Base-by-base conservation (phyloP, 2,113 vertebrate genomes). In the Sterna hirundo region DNA sequence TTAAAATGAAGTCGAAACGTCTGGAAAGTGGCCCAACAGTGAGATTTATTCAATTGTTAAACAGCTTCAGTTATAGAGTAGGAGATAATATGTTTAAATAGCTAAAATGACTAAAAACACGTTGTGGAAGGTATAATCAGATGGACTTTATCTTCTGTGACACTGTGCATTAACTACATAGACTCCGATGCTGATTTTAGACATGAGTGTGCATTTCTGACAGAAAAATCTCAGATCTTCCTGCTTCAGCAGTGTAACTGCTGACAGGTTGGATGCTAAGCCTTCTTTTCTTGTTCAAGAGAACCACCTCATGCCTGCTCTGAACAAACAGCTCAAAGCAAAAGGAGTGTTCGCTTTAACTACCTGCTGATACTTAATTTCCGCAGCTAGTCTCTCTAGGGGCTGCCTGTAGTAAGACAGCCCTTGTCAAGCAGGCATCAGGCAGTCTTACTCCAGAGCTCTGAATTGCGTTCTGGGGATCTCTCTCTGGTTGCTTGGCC, bases 51-150 rank as follows among this genome's bases (percentile, higher is more conserved):
- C 32, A 75, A 71, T 5, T 57, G 21, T 91, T 93, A 68, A 92
- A 84, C 14, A 78, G 60, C 36, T 84, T 71, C 4, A 1, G 25
- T 60, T 81, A 84, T 9, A 9, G 6, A 86, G 30, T 34, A 61
- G 20, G 51, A 87, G 47, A 89, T 68, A 81, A 61, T 88, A 79
- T 3, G 3, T 55, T 66, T 68, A 85, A 93, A 61, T 29, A 82
- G 38, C 36, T 91, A 85, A 93, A 85, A 49, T 47, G 87, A 77
- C 78, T 90, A 79, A 93, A 94, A 90, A 71, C 65, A 68, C 21
- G 21, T 76, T 47, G 25, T 27, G 46, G 78, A 88, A 96, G 79
- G 49, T 88, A 81, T 65, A 36, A 84, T 78, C 65, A 65, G 78
- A 77, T 75, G 68, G 10, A 23, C 52, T 95, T 94, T 85, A 94